Evolutionary conservation across 2,113 vertebrate genomes (phyloP).

Genomic region (Panurus biarmicus): DNA sequence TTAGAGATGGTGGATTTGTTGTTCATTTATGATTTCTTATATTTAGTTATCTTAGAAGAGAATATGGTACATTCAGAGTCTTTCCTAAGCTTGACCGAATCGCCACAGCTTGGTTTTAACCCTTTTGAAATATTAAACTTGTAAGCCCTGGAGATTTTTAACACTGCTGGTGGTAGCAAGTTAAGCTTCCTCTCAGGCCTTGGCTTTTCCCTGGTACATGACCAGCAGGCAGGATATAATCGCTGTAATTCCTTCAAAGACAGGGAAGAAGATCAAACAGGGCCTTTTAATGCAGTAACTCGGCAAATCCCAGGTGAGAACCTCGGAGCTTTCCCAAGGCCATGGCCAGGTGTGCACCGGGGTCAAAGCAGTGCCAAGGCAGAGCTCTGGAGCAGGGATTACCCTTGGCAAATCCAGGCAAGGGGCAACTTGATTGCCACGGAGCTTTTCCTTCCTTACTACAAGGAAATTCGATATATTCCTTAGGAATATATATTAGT

Average conservation of each 20-base stretch:
- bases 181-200: neutral
- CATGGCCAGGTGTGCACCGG: neutral
- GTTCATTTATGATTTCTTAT: neutral
- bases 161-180: neutral
- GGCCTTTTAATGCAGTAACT: neutral
- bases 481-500: neutral
- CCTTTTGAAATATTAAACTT: neutral
- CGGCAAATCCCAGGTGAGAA: neutral
- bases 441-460: neutral
- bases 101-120: neutral
- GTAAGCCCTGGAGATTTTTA: neutral
- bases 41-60: neutral
- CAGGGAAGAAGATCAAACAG: neutral
- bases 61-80: neutral
- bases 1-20: neutral
- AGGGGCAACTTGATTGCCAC: neutral
- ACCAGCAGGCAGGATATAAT: neutral
- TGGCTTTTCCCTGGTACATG: neutral
- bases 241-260: constrained; percentile 13
- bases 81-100: neutral
- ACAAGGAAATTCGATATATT: neutral
- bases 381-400: neutral
- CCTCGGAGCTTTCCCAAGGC: neutral
- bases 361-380: neutral
- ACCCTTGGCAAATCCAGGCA: neutral